phyloP scores from a whole-genome alignment of 1,140 invertebrate species.

The Eurytemora carolleeae region DNA sequence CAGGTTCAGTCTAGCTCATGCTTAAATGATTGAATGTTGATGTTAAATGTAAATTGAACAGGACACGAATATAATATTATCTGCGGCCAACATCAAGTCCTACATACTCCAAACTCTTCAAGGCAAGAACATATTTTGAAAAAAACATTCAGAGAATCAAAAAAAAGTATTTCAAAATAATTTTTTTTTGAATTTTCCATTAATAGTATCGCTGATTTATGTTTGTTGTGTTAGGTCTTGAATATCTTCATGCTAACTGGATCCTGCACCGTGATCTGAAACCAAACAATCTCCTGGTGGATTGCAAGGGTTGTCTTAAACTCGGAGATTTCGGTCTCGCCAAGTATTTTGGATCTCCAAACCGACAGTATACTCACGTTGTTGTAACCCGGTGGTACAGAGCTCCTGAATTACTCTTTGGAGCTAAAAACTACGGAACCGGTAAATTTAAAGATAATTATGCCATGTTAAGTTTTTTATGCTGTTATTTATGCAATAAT shows the following conservation, averaged over 20 bases:
- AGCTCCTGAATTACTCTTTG: constrained; percentile 84
- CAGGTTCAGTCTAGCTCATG: too few relatives aligned
- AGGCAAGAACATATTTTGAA: too few relatives aligned
- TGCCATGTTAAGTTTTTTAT: too few relatives aligned
- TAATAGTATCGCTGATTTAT: too few relatives aligned
- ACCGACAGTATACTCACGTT: constrained; percentile 88
- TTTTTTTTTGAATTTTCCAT: too few relatives aligned
- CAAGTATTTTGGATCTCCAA: constrained; percentile 89
- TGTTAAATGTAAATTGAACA: too few relatives aligned
- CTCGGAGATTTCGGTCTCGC: constrained; percentile 97
- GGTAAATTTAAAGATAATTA: constrained; percentile 23
- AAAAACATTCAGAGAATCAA: constrained; percentile 17
- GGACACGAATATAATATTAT: constrained; percentile 57
- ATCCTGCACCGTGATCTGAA: constrained; percentile 97
- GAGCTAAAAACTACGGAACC: constrained; percentile 76
- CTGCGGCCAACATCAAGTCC: constrained; percentile 79
- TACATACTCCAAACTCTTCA: constrained; percentile 85
- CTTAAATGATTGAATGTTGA: too few relatives aligned
- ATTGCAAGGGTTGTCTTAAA: constrained; percentile 75
- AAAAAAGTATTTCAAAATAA: background rate
- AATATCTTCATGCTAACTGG: constrained; percentile 90
- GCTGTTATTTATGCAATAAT: too few relatives aligned
- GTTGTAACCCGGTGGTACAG: constrained; percentile 44
- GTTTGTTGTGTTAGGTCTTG: too few relatives aligned
- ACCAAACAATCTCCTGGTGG: constrained; percentile 93